Percentiles rank a stretch among this genome's conserved stretches.
Evolutionary conservation across 2,113 vertebrate species (phyloP).

Genomic region (Grammomys dolichurus): DNA sequence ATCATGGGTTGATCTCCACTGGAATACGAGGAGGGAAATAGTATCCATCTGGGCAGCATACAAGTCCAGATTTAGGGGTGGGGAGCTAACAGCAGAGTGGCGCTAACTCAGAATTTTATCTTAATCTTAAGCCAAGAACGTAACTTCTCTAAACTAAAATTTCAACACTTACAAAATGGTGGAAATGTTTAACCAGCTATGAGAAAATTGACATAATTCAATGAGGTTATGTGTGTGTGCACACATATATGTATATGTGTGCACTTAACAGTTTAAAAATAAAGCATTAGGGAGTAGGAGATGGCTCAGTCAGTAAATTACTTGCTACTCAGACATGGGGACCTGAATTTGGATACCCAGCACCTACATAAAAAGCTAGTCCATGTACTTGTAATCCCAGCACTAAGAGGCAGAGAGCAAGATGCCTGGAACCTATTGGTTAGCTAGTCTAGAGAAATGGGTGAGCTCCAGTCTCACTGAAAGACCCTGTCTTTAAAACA

Average conservation of each 20-base stretch:
- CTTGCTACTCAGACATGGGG: background rate
- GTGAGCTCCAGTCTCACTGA: too few relatives aligned
- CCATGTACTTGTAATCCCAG: background rate
- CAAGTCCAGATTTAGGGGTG: background rate
- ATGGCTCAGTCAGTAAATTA: background rate
- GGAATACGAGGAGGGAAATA: background rate
- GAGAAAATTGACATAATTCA: background rate
- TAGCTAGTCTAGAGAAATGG: background rate
- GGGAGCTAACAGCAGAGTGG: background rate
- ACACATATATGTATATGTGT: background rate
- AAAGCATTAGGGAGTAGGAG: background rate
- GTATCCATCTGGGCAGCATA: background rate
- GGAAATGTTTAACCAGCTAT: background rate
- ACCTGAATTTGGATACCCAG: background rate
- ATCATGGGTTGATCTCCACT: background rate
- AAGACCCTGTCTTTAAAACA: background rate
- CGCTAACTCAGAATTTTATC: background rate
- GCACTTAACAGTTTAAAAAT: slow-evolving; percentile 43
- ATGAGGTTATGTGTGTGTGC: background rate
- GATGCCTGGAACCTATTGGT: background rate
- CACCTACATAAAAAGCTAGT: background rate
- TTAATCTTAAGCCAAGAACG: background rate
- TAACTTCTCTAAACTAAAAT: background rate
- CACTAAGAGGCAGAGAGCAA: background rate
- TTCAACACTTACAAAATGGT: background rate